Percentiles rank a stretch among this genome's conserved stretches.
phyloP scores from a whole-genome alignment of 2,113 vertebrate genomes.

The Zosterops hypoxanthus region DNA sequence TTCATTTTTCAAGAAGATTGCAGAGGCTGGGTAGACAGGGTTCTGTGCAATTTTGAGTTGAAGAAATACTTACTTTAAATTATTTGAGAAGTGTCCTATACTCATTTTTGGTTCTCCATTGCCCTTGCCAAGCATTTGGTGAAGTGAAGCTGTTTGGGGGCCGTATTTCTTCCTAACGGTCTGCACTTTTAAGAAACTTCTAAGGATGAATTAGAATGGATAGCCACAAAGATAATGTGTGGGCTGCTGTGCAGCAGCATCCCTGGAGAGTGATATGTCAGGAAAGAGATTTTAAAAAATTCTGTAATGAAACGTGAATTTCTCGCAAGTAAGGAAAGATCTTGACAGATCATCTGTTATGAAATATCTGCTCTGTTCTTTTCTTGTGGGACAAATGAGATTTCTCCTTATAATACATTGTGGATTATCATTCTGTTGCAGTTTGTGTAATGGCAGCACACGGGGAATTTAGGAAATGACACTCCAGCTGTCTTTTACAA shows the following conservation, averaged over 20 bases:
- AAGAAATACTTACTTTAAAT: not conserved
- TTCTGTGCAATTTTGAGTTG: not conserved
- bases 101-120: not conserved
- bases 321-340: not conserved
- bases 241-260: not conserved
- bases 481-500: constrained; percentile 53
- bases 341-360: constrained; percentile 1
- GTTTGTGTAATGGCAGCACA: constrained; percentile 13
- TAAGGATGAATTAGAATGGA: not conserved
- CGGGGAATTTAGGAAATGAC: constrained; percentile 37
- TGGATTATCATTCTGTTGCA: constrained; percentile 1
- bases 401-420: not conserved
- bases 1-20: not conserved
- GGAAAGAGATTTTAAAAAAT: not conserved
- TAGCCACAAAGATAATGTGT: not conserved
- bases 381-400: not conserved
- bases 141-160: not conserved
- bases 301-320: not conserved
- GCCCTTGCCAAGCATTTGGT: not conserved
- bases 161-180: constrained; percentile 7
- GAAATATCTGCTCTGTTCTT: not conserved
- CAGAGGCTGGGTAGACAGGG: not conserved
- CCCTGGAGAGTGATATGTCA: not conserved
- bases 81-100: not conserved
- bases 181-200: not conserved